phyloP scores from a whole-genome alignment of 2,113 vertebrate species.

The Heterocephalus glaber region DNA sequence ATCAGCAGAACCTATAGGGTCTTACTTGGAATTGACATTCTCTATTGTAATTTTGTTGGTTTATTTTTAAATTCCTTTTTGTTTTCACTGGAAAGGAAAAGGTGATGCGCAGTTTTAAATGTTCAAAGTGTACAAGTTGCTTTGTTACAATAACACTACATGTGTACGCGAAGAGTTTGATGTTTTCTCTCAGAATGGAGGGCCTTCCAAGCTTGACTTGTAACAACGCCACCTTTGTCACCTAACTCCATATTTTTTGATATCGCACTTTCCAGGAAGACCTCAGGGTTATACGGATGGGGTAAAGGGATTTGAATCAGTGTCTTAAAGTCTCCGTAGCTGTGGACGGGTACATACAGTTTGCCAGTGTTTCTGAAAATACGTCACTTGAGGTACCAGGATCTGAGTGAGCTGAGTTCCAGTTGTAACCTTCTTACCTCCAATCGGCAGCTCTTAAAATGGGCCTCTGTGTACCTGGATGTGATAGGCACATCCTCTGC shows the following conservation, averaged over 20 bases:
- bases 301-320: slow-evolving; percentile 67
- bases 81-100: slow-evolving; percentile 90
- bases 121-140: slow-evolving; percentile 96
- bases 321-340: slow-evolving; percentile 62
- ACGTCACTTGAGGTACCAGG: background rate
- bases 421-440: slow-evolving; percentile 65
- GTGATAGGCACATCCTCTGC: background rate
- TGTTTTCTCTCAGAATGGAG: slow-evolving; percentile 88
- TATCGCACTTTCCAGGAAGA: slow-evolving; percentile 74
- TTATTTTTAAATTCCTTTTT: slow-evolving; percentile 87
- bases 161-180: slow-evolving; percentile 92
- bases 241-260: slow-evolving; percentile 74
- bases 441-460: slow-evolving; percentile 51
- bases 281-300: slow-evolving; percentile 77
- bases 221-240: slow-evolving; percentile 62
- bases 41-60: slow-evolving; percentile 90
- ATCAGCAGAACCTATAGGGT: slow-evolving; percentile 89
- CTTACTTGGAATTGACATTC: slow-evolving; percentile 91
- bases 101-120: slow-evolving; percentile 93
- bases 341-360: slow-evolving; percentile 58
- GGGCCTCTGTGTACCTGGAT: slow-evolving; percentile 38
- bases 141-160: slow-evolving; percentile 99
- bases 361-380: slow-evolving; percentile 23
- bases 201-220: too few species aligned
- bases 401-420: slow-evolving; percentile 61